phyloP scores from a whole-genome alignment of 2,888 invertebrate species.

The Drosophila mulleri region DNA sequence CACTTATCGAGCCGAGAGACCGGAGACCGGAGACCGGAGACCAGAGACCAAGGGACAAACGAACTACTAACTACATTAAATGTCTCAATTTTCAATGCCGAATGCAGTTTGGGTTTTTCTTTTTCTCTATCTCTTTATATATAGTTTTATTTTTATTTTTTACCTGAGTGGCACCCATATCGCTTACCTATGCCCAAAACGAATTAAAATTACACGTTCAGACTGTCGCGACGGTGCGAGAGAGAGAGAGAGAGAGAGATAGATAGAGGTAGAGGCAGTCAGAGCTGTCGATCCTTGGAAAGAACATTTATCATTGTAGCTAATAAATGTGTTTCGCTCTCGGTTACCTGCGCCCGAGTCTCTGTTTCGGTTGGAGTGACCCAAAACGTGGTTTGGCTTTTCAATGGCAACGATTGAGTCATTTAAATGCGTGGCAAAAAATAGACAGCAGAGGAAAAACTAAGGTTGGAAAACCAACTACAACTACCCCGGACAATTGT shows the following conservation, averaged over 20 bases:
- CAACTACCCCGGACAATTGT: constrained; percentile 52
- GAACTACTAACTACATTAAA: constrained; percentile 64
- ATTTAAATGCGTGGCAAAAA: constrained; percentile 69
- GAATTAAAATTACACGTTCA: constrained; percentile 76
- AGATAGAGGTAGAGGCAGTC: neutral
- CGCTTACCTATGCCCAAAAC: constrained; percentile 72
- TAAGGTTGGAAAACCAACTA: constrained; percentile 13
- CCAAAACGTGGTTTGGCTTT: constrained; percentile 62
- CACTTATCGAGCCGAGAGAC: constrained; percentile 50
- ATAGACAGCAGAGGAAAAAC: constrained; percentile 9
- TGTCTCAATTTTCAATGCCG: constrained; percentile 69
- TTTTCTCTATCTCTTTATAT: neutral
- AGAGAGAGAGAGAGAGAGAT: neutral
- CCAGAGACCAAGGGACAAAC: constrained; percentile 6
- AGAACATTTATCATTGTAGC: constrained; percentile 76
- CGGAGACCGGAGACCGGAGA: constrained; percentile 1
- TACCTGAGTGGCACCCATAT: constrained; percentile 73
- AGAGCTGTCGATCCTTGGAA: constrained; percentile 55
- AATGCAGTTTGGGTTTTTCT: constrained; percentile 29
- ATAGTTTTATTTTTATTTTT: neutral
- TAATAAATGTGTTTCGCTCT: constrained; percentile 69
- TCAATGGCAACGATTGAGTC: constrained; percentile 70
- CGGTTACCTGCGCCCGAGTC: constrained; percentile 14
- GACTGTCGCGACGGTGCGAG: constrained; percentile 33
- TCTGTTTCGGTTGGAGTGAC: constrained; percentile 16